Percentiles rank a stretch among this genome's conserved stretches.
These are phyloP conservation scores for Drosophila pectinifera DNA, from an alignment of 1,140 invertebrate genomes.

Conservation along the genomic window DNA sequence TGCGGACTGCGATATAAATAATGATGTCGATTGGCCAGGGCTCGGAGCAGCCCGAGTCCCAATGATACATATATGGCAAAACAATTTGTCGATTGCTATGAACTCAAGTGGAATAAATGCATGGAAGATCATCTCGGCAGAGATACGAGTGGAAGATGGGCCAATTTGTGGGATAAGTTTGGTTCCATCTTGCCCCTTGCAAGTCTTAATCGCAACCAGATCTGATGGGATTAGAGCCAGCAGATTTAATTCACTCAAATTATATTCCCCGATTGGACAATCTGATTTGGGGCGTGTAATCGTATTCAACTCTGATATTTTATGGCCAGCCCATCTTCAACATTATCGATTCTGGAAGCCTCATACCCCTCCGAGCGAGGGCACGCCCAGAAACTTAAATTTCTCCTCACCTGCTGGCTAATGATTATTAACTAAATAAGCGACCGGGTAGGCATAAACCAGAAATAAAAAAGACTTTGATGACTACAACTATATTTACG, in stretches of 20 bases:
- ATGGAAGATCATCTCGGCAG: constrained; percentile 11
- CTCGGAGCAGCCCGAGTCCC: not conserved
- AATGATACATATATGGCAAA: constrained; percentile 41
- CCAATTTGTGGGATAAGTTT: constrained; percentile 25
- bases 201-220: constrained; percentile 13
- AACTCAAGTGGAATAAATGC: constrained; percentile 29
- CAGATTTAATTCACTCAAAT: constrained; percentile 26
- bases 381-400: constrained; percentile 20
- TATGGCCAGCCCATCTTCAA: constrained; percentile 8
- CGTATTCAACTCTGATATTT: constrained; percentile 26
- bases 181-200: not conserved
- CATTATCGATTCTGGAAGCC: not conserved
- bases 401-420: constrained; percentile 51
- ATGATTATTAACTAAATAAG: constrained; percentile 68
- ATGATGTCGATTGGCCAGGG: constrained; percentile 59
- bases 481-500: constrained; percentile 57
- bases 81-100: constrained; percentile 56
- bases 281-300: constrained; percentile 20
- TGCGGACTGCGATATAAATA: constrained; percentile 58
- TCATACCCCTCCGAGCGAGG: not conserved
- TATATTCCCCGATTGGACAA: constrained; percentile 28
- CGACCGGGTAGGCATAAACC: constrained; percentile 28
- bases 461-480: constrained; percentile 48
- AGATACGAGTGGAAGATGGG: constrained; percentile 11
- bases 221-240: constrained; percentile 15